Base-by-base conservation (phyloP, 2,113 vertebrate species). In the Pavo muticus region DNA sequence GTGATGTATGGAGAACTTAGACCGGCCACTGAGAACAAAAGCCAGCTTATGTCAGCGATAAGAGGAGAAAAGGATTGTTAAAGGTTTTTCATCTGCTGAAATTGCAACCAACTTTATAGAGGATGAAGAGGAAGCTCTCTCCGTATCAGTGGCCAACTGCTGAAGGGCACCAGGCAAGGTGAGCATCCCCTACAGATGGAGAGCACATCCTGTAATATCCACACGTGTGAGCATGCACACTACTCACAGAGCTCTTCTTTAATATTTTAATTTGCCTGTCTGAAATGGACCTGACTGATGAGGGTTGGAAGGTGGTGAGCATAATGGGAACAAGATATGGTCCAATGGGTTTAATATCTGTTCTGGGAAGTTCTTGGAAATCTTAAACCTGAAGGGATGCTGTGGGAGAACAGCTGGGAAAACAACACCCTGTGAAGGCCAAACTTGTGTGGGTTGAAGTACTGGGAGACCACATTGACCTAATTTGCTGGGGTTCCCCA, bases 391-490 rank as follows among this genome's bases (percentile, higher is more conserved):
- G 50, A 77, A 95, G 93, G 93, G 60, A 92, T 91, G 67, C 91
- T 92, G 81, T 97, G 93, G 93, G 91, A 95, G 50, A 97, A 78
- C 91, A 96, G 91, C 97, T 97, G 95, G 93, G 93, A 91, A 92
- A 86, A 64, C 6, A 23, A 27, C 0, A 0, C 47, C 69, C 60
- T 90, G 73, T 40, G 64, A 71, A 76, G 52, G 42, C 61, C 82
- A 93, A 79, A 85, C 45, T 40, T 85, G 59, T 3, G 9, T 10
- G 54, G 65, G 77, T 91, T 84, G 23, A 71, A 94, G 56, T 14
- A 27, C 10, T 17, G 6, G 75, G 96, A 97, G 74, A 81, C 84
- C 56, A n/a, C 93, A 93, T 27, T 65, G 78, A 74, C 47, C 65
- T 37, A 80, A 91, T 80, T 81, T 77, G 54, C 63, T 54, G 84